Evolutionary conservation across 1,140 invertebrate genomes (phyloP), one percentile per base, ranked within the genome.

Genomic region (Tyrophagus putrescentiae): DNA sequence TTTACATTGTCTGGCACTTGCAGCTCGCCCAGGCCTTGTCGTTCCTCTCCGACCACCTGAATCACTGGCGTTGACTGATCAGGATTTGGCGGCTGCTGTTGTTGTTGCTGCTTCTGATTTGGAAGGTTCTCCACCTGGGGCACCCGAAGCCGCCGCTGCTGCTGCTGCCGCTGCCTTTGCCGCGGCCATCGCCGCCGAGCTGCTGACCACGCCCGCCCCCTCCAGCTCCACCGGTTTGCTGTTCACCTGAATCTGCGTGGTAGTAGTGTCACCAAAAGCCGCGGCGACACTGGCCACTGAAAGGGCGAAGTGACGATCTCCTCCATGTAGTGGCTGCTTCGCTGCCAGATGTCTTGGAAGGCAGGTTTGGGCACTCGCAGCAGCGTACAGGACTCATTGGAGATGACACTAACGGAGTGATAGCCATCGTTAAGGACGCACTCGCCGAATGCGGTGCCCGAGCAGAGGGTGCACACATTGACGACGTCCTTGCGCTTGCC

Each of bases 361-460:
- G 85, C 83, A 64, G 79, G 77, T 66, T 83, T 79, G 69, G 84
- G 81, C 23, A 86, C 81, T 28, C 84, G 71, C 18, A 86, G 73
- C 33, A 86, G 72, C 71, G 85, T 82, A 67, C 82, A 84, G 53
- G 78, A 79, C 59, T 82, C 82, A 67, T 79, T 78, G 6, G 84
- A 85, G 33, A 84, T 77, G 33, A 85, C 80, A 1, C 83, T 84
- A 52, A 79, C 81, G 61, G 82, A 79, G 63, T 83, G 73, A 4
- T 83, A 82, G 57, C 80, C 74, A 68, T 82, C 81, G 65, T 82
- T 77, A 53, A 85, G 71, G 62, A 85, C 79, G 31, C 80, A 81
- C 71, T 85, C 83, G 3, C 84, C 84, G 69, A 85, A 86, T 39
- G 82, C 83, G n/a, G 80, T 80, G 16, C 84, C 84, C 54, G 82